Evolutionary conservation across 2,888 invertebrate genomes (phyloP), one percentile per base, ranked within the genome.

Genomic region (Rapana venosa): DNA sequence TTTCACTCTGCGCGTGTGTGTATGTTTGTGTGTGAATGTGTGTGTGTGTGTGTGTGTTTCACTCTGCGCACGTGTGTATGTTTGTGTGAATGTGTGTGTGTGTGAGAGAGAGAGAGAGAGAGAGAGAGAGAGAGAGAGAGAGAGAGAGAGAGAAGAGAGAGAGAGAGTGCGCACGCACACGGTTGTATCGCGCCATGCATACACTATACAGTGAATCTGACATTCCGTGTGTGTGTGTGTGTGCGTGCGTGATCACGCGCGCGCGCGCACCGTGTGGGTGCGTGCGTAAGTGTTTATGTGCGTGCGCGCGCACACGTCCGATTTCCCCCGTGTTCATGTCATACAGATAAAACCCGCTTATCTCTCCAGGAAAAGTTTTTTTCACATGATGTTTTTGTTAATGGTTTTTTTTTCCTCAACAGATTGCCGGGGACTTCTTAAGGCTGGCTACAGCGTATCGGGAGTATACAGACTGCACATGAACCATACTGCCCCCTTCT

Each of bases 111-210:
- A 77, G 30, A 32, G 77, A n/a, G 77, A 30, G 30, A 77, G 77
- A 77, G 77, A 77, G 30, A 77, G 77, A 77, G 77, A 77, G 77
- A 77, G 30, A 77, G 30, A 77, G 77, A 77, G 77, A 77, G 30
- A 77, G 77, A 77, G 77, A 58, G n/a, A 77, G 30, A 77, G 77
- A 77, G 77, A 30, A 77, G 77, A 77, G 30, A 30, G 32, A 30
- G 77, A 77, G 30, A 30, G 77, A 30, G 32, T 0, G n/a, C n/a
- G n/a, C n/a, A n/a, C n/a, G n/a, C n/a, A n/a, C n/a, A n/a, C n/a
- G n/a, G n/a, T n/a, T n/a, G n/a, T n/a, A n/a, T n/a, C n/a, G n/a
- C n/a, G n/a, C n/a, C n/a, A n/a, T n/a, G n/a, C n/a, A n/a, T n/a
- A n/a, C n/a, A n/a, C n/a, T n/a, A n/a, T n/a, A n/a, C n/a, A n/a